Percentiles rank a stretch among this genome's conserved stretches.
These are phyloP conservation scores for Andrena bucephala DNA, from an alignment of 2,888 invertebrate species.

Conservation along the genomic window DNA sequence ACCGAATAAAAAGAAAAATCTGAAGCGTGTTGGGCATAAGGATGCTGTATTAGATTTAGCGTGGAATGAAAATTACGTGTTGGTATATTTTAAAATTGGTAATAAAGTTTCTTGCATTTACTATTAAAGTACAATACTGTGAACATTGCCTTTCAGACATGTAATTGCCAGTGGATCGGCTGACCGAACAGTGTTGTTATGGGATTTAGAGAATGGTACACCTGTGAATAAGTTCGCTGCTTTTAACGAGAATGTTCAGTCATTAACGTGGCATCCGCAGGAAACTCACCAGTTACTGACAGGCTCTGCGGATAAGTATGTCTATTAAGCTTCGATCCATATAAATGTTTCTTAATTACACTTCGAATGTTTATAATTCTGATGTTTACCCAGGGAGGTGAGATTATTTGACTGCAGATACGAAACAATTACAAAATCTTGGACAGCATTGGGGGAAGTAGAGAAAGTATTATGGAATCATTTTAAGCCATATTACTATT, in stretches of 20 bases:
- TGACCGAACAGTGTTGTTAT: conserved; percentile 93
- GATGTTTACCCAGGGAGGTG: conserved; percentile 86
- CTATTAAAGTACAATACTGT: background rate
- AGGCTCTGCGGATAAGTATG: conserved; percentile 92
- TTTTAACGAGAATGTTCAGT: conserved; percentile 94
- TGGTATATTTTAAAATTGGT: conserved; percentile 73
- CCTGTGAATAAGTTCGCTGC: conserved; percentile 91
- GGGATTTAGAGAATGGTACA: conserved; percentile 95
- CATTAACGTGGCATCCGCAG: conserved; percentile 92
- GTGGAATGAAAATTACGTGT: conserved; percentile 94
- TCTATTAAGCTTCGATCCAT: conserved; percentile 32
- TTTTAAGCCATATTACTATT: conserved; percentile 91
- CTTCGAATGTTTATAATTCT: background rate
- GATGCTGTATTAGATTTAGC: conserved; percentile 96
- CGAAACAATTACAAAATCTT: conserved; percentile 87
- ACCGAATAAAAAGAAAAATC: conserved; percentile 90
- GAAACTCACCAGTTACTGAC: conserved; percentile 93
- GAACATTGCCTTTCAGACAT: conserved; percentile 87
- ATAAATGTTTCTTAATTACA: background rate
- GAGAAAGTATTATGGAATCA: conserved; percentile 95
- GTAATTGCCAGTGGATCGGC: conserved; percentile 97
- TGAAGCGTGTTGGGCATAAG: conserved; percentile 91
- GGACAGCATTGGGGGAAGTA: conserved; percentile 92
- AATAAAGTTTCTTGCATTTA: background rate
- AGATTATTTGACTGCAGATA: conserved; percentile 93